Conservation (phyloP, 1,140 invertebrate species). For the Bombyx mori region DNA sequence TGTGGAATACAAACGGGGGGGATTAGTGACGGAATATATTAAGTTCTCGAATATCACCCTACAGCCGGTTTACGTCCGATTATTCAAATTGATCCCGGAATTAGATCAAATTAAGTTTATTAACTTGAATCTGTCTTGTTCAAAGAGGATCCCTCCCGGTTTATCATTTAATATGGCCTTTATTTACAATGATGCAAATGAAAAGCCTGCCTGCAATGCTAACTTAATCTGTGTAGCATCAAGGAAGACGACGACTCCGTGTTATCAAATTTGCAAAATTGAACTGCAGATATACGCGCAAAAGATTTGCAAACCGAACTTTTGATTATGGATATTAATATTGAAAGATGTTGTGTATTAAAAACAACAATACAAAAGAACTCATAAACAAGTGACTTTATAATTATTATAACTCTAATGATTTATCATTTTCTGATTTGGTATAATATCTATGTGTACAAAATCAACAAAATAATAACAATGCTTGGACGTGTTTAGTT, state of each 20-base stretch:
- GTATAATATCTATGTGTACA: no score
- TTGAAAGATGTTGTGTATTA: no score
- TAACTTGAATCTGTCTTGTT: constrained; percentile 42
- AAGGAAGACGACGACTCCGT: constrained; percentile 45
- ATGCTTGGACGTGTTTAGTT: no score
- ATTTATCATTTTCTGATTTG: no score
- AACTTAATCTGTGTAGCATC: constrained; percentile 54
- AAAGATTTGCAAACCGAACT: constrained; percentile 21
- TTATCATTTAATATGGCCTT: constrained; percentile 44
- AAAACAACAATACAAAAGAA: no score
- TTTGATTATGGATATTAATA: no score
- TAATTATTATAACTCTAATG: no score
- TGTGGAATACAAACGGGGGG: constrained; percentile 39
- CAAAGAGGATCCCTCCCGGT: constrained; percentile 48
- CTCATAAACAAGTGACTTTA: no score
- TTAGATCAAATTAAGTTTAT: constrained; percentile 51
- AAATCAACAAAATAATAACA: no score
- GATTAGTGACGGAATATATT: constrained; percentile 35
- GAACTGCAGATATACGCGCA: constrained; percentile 36
- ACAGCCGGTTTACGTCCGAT: constrained; percentile 41
- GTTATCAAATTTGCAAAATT: constrained; percentile 56
- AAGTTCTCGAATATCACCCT: constrained; percentile 46
- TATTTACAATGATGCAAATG: constrained; percentile 45
- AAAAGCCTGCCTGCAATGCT: constrained; percentile 29
- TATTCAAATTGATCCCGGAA: constrained; percentile 46